Evolutionary conservation across 2,113 vertebrate species (phyloP).

Genomic region (Carettochelys insculpta): DNA sequence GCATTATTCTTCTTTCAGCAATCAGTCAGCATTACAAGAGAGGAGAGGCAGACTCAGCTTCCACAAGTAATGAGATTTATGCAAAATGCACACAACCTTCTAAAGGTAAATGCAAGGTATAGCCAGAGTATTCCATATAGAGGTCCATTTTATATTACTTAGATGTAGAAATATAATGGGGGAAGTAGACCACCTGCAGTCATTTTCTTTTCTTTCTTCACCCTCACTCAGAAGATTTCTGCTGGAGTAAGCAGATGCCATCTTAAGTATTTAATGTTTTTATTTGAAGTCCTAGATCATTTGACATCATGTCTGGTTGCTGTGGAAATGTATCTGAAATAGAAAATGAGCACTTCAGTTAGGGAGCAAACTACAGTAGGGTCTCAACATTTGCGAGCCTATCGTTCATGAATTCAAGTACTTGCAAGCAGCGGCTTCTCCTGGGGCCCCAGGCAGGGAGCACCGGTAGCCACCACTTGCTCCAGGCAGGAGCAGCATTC

Average conservation of each 20-base stretch:
- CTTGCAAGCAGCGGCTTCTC: no score
- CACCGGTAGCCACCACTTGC: no score
- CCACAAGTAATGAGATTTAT: not conserved
- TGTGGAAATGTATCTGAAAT: not conserved
- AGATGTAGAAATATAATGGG: not conserved
- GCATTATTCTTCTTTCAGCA: not conserved
- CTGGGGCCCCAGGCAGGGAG: no score
- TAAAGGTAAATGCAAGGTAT: not conserved
- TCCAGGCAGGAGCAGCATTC: no score
- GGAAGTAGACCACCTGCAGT: not conserved
- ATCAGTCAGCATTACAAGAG: not conserved
- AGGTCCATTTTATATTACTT: not conserved
- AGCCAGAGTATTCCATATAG: not conserved
- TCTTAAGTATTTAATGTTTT: accelerated
- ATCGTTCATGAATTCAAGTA: no score
- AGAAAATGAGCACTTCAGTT: not conserved
- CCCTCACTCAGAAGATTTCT: not conserved
- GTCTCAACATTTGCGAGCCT: no score
- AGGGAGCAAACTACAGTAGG: not conserved
- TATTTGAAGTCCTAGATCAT: not conserved
- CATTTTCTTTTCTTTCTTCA: not conserved
- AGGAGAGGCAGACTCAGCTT: not conserved
- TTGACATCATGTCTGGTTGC: not conserved
- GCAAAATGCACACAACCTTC: not conserved
- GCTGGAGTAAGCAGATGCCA: not conserved